These are phyloP conservation scores for Notamacropus eugenii DNA, from an alignment of 2,797 vertebrate species.

Conservation along the genomic window DNA sequence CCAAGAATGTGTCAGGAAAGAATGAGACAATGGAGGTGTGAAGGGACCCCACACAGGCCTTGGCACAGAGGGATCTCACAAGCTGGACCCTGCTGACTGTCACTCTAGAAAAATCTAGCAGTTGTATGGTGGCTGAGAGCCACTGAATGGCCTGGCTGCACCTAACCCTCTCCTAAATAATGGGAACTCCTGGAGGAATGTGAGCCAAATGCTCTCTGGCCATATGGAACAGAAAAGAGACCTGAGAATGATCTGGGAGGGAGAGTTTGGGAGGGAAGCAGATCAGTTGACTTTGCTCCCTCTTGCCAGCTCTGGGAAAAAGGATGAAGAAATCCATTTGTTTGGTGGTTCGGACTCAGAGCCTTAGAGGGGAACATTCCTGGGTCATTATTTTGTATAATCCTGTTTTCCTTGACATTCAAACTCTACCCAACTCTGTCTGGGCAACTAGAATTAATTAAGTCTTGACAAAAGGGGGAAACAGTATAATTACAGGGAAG, in stretches of 20 bases:
- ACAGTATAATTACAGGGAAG: conserved; percentile 42
- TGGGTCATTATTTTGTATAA: neutral
- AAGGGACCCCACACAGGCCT: conserved; percentile 39
- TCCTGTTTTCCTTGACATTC: conserved; percentile 52
- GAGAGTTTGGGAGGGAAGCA: conserved; percentile 1
- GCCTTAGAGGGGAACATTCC: conserved; percentile 15
- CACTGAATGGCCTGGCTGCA: neutral
- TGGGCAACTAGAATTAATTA: conserved; percentile 35
- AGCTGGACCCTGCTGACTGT: conserved; percentile 52
- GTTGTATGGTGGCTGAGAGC: neutral
- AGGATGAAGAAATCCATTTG: conserved; percentile 21
- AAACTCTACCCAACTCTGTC: conserved; percentile 38
- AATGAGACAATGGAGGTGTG: neutral
- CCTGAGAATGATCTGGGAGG: neutral
- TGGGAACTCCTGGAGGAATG: neutral
- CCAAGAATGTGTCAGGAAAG: conserved; percentile 56
- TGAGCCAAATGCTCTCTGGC: neutral
- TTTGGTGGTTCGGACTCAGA: conserved; percentile 33
- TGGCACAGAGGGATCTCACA: conserved; percentile 59
- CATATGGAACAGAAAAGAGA: conserved; percentile 11
- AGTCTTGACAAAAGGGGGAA: neutral
- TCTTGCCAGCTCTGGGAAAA: conserved; percentile 31
- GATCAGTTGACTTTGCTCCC: neutral
- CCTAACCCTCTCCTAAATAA: conserved; percentile 34
- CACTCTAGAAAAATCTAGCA: conserved; percentile 60